A percentile compares a stretch with the other conserved stretches of the same genome.
Evolutionary conservation across 2,888 invertebrate species (phyloP).

Genomic region (Suillia variegata): DNA sequence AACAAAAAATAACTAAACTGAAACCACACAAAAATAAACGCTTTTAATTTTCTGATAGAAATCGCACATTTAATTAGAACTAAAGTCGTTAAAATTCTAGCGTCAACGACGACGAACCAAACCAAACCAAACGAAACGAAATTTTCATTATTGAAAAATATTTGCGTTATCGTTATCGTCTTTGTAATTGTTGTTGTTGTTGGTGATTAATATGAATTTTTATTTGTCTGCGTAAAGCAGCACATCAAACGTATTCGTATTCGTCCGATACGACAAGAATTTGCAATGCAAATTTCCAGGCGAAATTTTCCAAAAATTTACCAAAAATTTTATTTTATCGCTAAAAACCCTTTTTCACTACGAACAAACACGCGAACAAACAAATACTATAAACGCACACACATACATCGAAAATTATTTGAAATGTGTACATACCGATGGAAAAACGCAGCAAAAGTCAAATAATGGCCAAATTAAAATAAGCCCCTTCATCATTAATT

Average conservation of each 20-base stretch:
- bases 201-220: neutral
- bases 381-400: constrained; percentile 8
- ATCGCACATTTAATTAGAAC: neutral
- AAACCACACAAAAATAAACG: neutral
- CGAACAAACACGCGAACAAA: no score
- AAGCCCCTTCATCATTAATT: constrained; percentile 48
- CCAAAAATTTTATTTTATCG: no score
- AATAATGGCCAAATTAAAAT: constrained; percentile 49
- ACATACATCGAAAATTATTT: constrained; percentile 7
- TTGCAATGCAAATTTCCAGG: constrained; percentile 50
- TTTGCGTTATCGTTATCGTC: no score
- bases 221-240: no score
- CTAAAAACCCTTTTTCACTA: no score
- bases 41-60: neutral
- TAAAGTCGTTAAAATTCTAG: neutral
- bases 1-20: no score
- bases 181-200: no score
- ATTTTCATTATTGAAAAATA: constrained; percentile 38
- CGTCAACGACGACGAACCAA: neutral
- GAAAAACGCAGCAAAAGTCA: constrained; percentile 48
- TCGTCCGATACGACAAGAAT: constrained; percentile 23
- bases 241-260: constrained; percentile 33
- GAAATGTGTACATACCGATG: no score
- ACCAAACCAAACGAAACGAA: no score
- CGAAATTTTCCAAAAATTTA: no score